A percentile compares a stretch with the other conserved stretches of the same genome.
Conservation (phyloP, 1,140 invertebrate genomes). For the Drosophila watanabei region DNA sequence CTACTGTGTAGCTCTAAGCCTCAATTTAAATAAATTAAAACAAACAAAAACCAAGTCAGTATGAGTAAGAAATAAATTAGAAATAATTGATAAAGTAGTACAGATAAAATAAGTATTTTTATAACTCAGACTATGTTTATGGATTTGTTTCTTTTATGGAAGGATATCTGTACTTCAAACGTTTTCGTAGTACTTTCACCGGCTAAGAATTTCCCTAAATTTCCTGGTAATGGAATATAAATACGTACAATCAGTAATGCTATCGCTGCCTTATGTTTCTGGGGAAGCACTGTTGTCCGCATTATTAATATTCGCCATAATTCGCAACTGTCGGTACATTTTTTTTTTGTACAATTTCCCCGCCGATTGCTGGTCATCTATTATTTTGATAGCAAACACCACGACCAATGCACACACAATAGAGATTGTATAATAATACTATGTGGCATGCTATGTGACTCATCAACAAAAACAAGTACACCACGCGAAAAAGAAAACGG, state of each 20-base stretch:
- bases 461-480: constrained; percentile 32
- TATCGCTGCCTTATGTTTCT: not conserved
- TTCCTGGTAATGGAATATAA: not conserved
- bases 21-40: not conserved
- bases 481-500: constrained; percentile 35
- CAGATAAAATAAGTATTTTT: not conserved
- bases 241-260: not conserved
- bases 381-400: constrained; percentile 50
- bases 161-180: not conserved
- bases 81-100: not conserved
- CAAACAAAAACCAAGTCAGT: not conserved
- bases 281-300: constrained; percentile 6
- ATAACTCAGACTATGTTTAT: not conserved
- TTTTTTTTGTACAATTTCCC: constrained; percentile 30
- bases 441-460: constrained; percentile 39
- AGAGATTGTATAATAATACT: constrained; percentile 61
- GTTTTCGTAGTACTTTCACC: not conserved
- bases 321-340: constrained; percentile 20
- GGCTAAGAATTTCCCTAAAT: not conserved
- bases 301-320: constrained; percentile 50
- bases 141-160: not conserved
- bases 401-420: constrained; percentile 23
- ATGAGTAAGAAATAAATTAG: not conserved
- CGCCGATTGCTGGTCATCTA: constrained; percentile 44
- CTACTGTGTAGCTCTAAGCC: not conserved